Conservation (phyloP, 2,113 vertebrate species). For the Hypocryptadius cinnamomeus region DNA sequence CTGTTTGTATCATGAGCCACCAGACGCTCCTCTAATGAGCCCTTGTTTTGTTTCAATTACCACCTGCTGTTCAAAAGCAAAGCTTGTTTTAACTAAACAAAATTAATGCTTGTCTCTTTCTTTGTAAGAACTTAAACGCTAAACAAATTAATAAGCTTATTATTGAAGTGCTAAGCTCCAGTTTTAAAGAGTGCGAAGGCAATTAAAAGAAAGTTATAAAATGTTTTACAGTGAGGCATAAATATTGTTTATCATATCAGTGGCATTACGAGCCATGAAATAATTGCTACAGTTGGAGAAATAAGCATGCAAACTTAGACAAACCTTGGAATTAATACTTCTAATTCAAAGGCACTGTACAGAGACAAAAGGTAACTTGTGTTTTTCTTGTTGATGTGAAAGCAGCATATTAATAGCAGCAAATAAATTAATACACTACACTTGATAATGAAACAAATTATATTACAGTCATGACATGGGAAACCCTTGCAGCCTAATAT, state of each 20-base stretch:
- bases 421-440: slow-evolving; percentile 36
- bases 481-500: not conserved
- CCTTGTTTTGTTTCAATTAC: slow-evolving; percentile 99
- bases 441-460: slow-evolving; percentile 35
- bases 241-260: slow-evolving; percentile 84
- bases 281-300: slow-evolving; percentile 76
- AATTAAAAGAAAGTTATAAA: slow-evolving; percentile 89
- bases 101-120: slow-evolving; percentile 84
- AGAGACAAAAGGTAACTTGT: slow-evolving; percentile 50
- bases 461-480: not conserved
- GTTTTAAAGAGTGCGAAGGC: slow-evolving; percentile 85
- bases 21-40: slow-evolving; percentile 99
- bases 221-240: slow-evolving; percentile 73
- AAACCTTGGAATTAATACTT: slow-evolving; percentile 70
- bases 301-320: slow-evolving; percentile 57
- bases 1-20: slow-evolving; percentile 99
- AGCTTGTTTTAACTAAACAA: slow-evolving; percentile 88
- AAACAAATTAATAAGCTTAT: slow-evolving; percentile 87
- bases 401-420: slow-evolving; percentile 13
- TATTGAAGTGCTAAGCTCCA: slow-evolving; percentile 79
- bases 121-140: slow-evolving; percentile 83
- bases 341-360: slow-evolving; percentile 40
- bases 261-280: slow-evolving; percentile 71
- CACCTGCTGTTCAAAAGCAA: slow-evolving; percentile 99
- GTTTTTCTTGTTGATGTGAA: slow-evolving; percentile 43